Base-by-base conservation (phyloP, 2,888 invertebrate genomes). In the Formica aserva region DNA sequence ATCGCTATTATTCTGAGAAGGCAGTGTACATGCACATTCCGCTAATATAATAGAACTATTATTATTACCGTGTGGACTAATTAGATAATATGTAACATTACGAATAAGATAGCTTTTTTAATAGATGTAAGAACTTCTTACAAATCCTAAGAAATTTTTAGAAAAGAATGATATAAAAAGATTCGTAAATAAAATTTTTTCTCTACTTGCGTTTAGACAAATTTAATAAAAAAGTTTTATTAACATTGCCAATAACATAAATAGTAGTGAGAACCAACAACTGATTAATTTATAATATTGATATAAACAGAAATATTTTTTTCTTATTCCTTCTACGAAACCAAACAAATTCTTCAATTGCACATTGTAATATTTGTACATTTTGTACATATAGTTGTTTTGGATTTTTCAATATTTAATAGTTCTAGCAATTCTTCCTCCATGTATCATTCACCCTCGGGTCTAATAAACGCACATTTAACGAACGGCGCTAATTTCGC, bases 381-480 rank as follows among this genome's bases (percentile, higher is more conserved):
- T 60, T 29, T 41, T 41, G 26, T 22, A 11, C 18, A 26, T 26
- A 41, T 29, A 35, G 57, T 72, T 38, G 35, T 35, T 41, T 9
- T 62, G 29, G 1, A 18, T 32, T 22, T 75, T 32, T 32, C 11
- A 45, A 76, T 63, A 48, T 63, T 75, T 32, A 63, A 1, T 22
- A 48, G 63, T 35, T 35, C 9, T 18, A 35, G 11, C 26, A 77
- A 77, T 38, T 77, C 52, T 77, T 15, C 52, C 77, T 13, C 13
- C 8, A 38, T 67, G 38, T 55, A 52, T 55, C 77, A 77, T 55
- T 77, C 77, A 77, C 77, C 77, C 77, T 77, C 77, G 38, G 77
- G 77, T 67, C 77, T 29, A 77, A 77, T 77, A 55, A 55, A 29
- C 67, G 55, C 77, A 55, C 77, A 26, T 55, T 77, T 77, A 48